Evolutionary conservation across 2,113 vertebrate species (phyloP).

Genomic region (Xyliphius kryptos): DNA sequence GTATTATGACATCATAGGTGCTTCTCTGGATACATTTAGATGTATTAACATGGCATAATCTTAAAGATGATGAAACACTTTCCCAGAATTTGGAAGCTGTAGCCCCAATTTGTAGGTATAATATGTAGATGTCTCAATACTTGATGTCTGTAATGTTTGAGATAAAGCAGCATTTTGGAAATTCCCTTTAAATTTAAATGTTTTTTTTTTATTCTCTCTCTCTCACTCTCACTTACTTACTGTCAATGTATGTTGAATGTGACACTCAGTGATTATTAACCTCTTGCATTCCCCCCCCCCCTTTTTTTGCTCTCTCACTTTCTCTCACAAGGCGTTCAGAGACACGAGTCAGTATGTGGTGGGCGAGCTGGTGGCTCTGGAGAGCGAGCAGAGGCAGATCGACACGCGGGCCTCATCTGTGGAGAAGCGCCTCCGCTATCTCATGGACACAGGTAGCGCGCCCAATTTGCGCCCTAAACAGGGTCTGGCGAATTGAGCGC

Average conservation of each 20-base stretch:
- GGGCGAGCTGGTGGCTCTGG: conserved; percentile 99
- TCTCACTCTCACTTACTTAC: not conserved
- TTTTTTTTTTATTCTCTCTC: not conserved
- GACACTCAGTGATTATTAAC: conserved; percentile 14
- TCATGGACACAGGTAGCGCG: conserved; percentile 99
- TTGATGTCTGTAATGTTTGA: too few relatives aligned
- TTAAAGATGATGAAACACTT: too few relatives aligned
- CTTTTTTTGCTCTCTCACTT: not conserved
- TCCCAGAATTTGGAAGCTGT: too few relatives aligned
- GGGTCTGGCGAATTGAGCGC: conserved; percentile 99
- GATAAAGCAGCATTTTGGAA: too few relatives aligned
- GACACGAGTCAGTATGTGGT: conserved; percentile 99
- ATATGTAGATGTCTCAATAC: too few relatives aligned
- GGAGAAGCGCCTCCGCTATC: conserved; percentile 99
- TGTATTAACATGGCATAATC: too few relatives aligned
- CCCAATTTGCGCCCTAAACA: conserved; percentile 99
- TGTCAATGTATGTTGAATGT: not conserved
- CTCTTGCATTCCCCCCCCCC: not conserved
- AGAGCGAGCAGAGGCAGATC: conserved; percentile 99
- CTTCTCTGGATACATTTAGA: too few relatives aligned
- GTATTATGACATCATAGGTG: too few relatives aligned
- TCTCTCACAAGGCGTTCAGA: conserved; percentile 83
- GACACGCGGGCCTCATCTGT: conserved; percentile 98
- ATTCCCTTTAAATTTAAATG: too few relatives aligned
- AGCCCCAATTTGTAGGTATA: too few relatives aligned